A percentile compares a stretch with the other conserved stretches of the same genome.
phyloP scores from a whole-genome alignment of 2,797 vertebrate species.

The Phoxinus dragarum region DNA sequence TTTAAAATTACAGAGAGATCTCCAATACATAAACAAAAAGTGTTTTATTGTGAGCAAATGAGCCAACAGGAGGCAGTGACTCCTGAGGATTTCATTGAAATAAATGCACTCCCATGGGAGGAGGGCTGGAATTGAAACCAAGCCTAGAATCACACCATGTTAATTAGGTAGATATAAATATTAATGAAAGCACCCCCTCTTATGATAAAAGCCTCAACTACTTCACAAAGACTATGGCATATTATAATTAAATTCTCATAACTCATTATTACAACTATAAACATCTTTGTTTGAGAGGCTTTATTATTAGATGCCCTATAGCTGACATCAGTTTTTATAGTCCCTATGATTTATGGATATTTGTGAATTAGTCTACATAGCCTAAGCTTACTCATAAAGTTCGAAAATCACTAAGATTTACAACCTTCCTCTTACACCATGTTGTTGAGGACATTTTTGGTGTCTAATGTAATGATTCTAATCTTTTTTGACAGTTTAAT shows the following conservation, averaged over 20 bases:
- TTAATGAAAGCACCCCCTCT: background rate
- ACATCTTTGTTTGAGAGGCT: conserved; percentile 2
- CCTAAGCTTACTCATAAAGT: background rate
- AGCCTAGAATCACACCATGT: background rate
- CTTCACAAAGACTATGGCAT: background rate
- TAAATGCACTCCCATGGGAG: background rate
- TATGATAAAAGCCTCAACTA: background rate
- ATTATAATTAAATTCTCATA: conserved; percentile 1
- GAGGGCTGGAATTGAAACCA: background rate
- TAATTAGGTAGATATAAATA: conserved; percentile 15
- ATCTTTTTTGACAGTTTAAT: background rate
- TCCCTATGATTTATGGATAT: conserved; percentile 6
- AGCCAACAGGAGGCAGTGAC: conserved; percentile 13
- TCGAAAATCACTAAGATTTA: background rate
- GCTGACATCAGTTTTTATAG: background rate
- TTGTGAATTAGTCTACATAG: background rate
- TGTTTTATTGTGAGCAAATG: conserved; percentile 27
- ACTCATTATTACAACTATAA: conserved; percentile 11
- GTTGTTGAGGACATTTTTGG: background rate
- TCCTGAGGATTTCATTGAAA: conserved; percentile 18
- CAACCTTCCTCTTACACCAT: conserved; percentile 3
- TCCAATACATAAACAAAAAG: background rate
- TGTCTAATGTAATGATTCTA: background rate
- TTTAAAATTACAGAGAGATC: conserved; percentile 24
- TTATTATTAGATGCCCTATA: background rate